Conservation (phyloP, 2,888 invertebrate species). For the Drosophila demipolita region DNA sequence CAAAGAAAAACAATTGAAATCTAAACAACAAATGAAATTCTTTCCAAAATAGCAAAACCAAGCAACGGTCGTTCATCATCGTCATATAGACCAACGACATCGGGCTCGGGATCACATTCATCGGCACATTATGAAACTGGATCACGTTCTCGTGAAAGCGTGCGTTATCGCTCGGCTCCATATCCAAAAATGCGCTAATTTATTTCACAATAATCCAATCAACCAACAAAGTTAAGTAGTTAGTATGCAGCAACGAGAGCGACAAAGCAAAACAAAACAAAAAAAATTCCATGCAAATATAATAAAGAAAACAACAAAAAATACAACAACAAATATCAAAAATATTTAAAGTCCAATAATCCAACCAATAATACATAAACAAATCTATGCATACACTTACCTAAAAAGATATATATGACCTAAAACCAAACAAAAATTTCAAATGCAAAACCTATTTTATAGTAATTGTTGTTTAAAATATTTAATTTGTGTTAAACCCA, state of each 20-base stretch:
- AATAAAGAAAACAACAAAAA: conserved; percentile 16
- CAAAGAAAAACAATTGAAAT: conserved; percentile 37
- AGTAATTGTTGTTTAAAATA: conserved; percentile 51
- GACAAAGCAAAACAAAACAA: conserved; percentile 26
- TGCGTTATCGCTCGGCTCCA: conserved; percentile 84
- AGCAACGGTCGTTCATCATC: conserved; percentile 85
- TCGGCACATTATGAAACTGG: conserved; percentile 84
- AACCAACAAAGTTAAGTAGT: conserved; percentile 68
- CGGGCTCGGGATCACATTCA: conserved; percentile 84
- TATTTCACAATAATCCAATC: conserved; percentile 41
- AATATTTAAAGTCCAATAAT: conserved; percentile 66
- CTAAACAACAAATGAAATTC: conserved; percentile 80
- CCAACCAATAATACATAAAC: conserved; percentile 67
- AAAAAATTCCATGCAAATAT: conserved; percentile 37
- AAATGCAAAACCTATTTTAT: conserved; percentile 57
- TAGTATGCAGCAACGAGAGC: conserved; percentile 34
- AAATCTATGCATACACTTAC: conserved; percentile 59
- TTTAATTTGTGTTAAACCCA: conserved; percentile 58
- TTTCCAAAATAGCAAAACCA: conserved; percentile 84
- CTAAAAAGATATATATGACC: conserved; percentile 51
- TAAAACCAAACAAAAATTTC: conserved; percentile 49
- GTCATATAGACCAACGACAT: conserved; percentile 84
- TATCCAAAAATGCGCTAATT: conserved; percentile 84
- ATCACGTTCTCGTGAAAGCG: conserved; percentile 84
- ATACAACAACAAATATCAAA: conserved; percentile 46